Base-by-base conservation (phyloP, 2,888 invertebrate genomes). In the Drosophila mimetica region DNA sequence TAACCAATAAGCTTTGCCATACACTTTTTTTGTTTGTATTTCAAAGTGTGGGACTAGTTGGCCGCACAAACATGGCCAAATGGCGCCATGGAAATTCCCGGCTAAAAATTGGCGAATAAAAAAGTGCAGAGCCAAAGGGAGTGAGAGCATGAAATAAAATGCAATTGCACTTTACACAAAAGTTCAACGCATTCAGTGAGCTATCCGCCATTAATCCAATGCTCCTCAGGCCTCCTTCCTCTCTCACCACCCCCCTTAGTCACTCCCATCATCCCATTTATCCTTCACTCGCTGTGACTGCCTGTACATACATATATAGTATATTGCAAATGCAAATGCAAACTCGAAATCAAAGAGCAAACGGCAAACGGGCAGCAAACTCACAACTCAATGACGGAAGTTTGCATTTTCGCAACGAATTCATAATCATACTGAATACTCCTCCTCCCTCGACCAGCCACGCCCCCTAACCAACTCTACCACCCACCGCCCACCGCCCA, bases 161-260 rank as follows among this genome's bases (percentile, higher is more conserved):
- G 86, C 84, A 84, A 86, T 88, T 84, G 87, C 88, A 84, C 88
- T 84, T 86, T 86, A 78, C 87, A 88, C 84, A 88, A 88, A 89
- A 86, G 89, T 86, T 86, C 86, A 86, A 88, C 89, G 89, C 89
- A 86, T 86, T 88, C 82, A 87, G 71, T 73, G 71, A 69, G 66
- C 59, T 58, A 70, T 69, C 48, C 70, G 44, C 58, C 70, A 58
- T 67, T 69, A 58, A 71, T 46, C 71, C 70, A 67, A 70, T 67
- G 55, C 48, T 18, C 60, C 50, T 7, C 54, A 46, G n/a, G n/a
- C n/a, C n/a, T n/a, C n/a, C n/a, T n/a, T n/a, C n/a, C n/a, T n/a
- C n/a, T n/a, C n/a, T n/a, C 7, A 7, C 25, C 25, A 2, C 25
- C 28, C 46, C 16, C 39, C 47, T 16, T 51, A 64, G 66, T 22